Percentiles rank a stretch among this genome's conserved stretches.
These are phyloP conservation scores for Allobates femoralis DNA, from an alignment of 2,797 vertebrate species.

Conservation along the genomic window DNA sequence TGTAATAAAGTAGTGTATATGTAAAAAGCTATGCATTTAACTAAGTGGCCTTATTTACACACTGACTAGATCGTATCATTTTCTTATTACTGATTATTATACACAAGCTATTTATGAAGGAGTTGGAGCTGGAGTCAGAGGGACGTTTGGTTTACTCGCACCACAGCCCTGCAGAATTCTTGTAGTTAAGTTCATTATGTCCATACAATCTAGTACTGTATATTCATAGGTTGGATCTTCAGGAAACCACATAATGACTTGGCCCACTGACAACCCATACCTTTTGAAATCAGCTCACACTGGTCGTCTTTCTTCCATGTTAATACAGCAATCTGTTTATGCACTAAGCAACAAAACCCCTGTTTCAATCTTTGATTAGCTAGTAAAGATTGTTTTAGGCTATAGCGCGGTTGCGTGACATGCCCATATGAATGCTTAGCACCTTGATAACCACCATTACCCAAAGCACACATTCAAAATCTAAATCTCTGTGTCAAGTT, in stretches of 20 bases:
- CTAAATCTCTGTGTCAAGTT: slow-evolving; percentile 62
- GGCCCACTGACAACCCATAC: too few relatives aligned
- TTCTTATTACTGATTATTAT: too few relatives aligned
- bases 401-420: slow-evolving; percentile 52
- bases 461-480: slow-evolving; percentile 59
- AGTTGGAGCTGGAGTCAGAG: too few relatives aligned
- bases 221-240: neutral
- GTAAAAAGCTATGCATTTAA: too few relatives aligned
- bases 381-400: slow-evolving; percentile 1
- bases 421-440: slow-evolving; percentile 47
- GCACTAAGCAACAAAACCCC: neutral
- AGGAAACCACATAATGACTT: neutral
- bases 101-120: too few relatives aligned
- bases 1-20: too few relatives aligned
- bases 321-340: neutral
- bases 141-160: too few relatives aligned
- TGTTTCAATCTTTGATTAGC: neutral
- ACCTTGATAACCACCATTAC: slow-evolving; percentile 60
- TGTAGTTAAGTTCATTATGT: too few relatives aligned
- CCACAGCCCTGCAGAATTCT: too few relatives aligned
- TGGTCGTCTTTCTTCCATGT: slow-evolving; percentile 3
- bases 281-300: neutral
- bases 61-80: too few relatives aligned
- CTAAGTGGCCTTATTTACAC: too few relatives aligned
- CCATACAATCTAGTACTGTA: neutral